A percentile compares a stretch with the other conserved stretches of the same genome.
These are phyloP conservation scores for Sebastes jordani DNA, from an alignment of 2,797 vertebrate species.

Conservation along the genomic window DNA sequence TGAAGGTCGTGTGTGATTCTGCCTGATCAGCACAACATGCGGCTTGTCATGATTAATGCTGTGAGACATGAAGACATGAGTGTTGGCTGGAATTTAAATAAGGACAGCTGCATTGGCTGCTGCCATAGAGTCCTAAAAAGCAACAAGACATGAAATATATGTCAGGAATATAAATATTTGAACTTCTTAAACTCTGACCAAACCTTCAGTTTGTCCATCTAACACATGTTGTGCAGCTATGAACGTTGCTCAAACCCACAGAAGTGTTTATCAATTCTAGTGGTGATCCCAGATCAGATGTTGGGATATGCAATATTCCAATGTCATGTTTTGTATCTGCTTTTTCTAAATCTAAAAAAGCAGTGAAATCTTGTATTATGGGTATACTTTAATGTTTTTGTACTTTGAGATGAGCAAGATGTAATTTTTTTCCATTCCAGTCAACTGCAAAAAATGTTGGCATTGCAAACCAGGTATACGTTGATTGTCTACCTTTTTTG, in stretches of 20 bases:
- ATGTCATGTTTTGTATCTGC: not conserved
- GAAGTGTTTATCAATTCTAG: not conserved
- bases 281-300: too few relatives aligned
- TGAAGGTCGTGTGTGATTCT: constrained; percentile 42
- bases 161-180: not conserved
- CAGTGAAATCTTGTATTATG: not conserved
- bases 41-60: constrained; percentile 55
- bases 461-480: too few relatives aligned
- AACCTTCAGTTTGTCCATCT: not conserved
- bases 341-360: not conserved
- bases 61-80: constrained; percentile 32
- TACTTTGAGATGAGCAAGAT: not conserved
- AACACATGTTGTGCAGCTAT: not conserved
- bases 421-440: too few relatives aligned
- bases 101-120: not conserved
- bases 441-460: too few relatives aligned
- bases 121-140: not conserved
- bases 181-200: not conserved
- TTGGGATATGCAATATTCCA: too few relatives aligned
- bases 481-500: too few relatives aligned
- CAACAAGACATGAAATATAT: not conserved
- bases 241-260: not conserved
- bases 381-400: not conserved
- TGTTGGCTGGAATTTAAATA: constrained; percentile 36
- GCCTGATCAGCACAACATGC: constrained; percentile 49